Evolutionary conservation across 2,888 invertebrate species (phyloP), one percentile per base, ranked within the genome.

Genomic region (Ophion ventricosus): DNA sequence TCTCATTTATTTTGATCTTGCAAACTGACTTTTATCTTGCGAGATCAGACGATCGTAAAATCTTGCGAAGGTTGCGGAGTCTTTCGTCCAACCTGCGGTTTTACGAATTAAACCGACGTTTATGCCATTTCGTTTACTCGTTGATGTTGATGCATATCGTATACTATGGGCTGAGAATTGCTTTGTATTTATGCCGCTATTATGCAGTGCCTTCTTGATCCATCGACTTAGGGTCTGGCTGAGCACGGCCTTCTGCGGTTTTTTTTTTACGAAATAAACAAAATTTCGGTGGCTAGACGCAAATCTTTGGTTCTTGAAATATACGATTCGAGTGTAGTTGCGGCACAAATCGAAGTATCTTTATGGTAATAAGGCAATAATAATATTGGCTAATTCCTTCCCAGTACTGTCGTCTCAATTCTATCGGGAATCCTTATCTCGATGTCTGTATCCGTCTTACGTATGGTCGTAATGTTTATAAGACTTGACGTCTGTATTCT

Each of bases 361-460:
- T 26, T 2, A 10, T 23, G 61, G 10, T 74, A 81, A 75, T 74
- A 78, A 14, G 84, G 82, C 14, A 82, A 64, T 17, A 10, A 75
- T 29, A 74, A 73, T 56, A 35, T 61, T 0, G 76, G 84, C 76
- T 85, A 84, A 8, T 49, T 25, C 25, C 54, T 83, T 10, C 78
- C 76, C 26, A 49, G 35, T 17, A 29, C 75, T 2, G 82, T 78
- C 1, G 87, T 85, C 29, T 85, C 83, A 8, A 82, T 67, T n/a
- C 73, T 23, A 25, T n/a, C 54, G 2, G 79, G 82, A 20, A 85
- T 86, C 35, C 66, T 84, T 17, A 86, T 87, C 20, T 83, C 75
- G 4, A 83, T 72, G 2, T 20, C 14, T 3, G 29, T 4, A 17
- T 54, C 35, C 5, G 29, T 59, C 17, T 61, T 72, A 35, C 61